phyloP scores from a whole-genome alignment of 2,888 invertebrate species.

The Alviniconcha strummeri region DNA sequence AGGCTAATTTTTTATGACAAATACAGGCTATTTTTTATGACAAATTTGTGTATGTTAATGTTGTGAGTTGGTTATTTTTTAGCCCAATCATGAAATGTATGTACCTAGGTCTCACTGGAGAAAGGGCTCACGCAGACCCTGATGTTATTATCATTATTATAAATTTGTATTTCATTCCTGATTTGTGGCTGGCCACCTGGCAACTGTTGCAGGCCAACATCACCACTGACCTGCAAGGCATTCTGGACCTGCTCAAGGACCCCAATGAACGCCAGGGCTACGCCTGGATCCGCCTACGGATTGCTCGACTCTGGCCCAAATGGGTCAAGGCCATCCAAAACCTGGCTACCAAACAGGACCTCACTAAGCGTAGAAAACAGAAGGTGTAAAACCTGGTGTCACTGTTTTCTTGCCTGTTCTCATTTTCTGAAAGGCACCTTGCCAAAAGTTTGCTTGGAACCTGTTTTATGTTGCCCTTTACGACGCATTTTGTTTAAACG shows the following conservation, averaged over 20 bases:
- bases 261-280: constrained; percentile 71
- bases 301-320: constrained; percentile 69
- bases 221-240: constrained; percentile 56
- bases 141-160: neutral
- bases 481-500: too few species aligned
- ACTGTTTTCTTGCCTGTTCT: too few species aligned
- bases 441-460: too few species aligned
- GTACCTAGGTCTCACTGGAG: too few species aligned
- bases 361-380: constrained; percentile 58
- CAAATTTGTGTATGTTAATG: too few species aligned
- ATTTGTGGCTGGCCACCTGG: neutral
- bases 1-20: too few species aligned
- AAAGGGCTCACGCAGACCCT: too few species aligned
- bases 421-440: too few species aligned
- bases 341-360: constrained; percentile 58
- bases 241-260: constrained; percentile 70
- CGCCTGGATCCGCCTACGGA: constrained; percentile 72
- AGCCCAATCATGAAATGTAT: too few species aligned
- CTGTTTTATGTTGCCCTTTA: too few species aligned
- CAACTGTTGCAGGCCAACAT: constrained; percentile 56
- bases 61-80: too few species aligned
- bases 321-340: constrained; percentile 66
- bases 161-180: neutral
- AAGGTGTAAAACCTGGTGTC: constrained; percentile 48
- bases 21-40: too few species aligned